phyloP scores from a whole-genome alignment of 2,797 vertebrate species.

The Stomatorhinus walkeri region DNA sequence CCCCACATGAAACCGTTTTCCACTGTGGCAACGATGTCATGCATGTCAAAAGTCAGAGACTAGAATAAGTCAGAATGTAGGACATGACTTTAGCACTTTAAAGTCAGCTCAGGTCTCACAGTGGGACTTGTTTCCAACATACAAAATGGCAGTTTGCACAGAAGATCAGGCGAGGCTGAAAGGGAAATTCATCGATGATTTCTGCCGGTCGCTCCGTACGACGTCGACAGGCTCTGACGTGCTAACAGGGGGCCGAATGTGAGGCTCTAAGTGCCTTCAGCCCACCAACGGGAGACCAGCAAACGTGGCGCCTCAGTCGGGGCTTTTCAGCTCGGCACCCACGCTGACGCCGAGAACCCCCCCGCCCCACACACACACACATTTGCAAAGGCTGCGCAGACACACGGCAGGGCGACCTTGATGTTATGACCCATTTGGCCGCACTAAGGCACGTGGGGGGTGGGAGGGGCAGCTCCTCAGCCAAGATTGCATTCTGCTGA shows the following conservation, averaged over 20 bases:
- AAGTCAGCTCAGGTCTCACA: background rate
- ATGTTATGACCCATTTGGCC: background rate
- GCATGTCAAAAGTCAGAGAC: background rate
- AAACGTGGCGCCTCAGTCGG: background rate
- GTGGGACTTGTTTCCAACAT: background rate
- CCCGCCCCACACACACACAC: background rate
- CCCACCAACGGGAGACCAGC: background rate
- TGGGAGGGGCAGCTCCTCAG: background rate
- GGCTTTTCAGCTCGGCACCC: background rate
- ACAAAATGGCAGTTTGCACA: background rate
- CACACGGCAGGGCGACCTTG: background rate
- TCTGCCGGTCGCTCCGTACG: background rate
- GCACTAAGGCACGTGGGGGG: background rate
- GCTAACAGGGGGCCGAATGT: background rate
- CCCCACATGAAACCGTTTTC: background rate
- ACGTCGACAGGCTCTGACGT: background rate
- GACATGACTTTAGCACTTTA: background rate
- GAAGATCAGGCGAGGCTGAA: background rate
- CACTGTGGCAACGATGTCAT: background rate
- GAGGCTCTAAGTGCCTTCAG: background rate
- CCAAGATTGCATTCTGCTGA: conserved; percentile 5
- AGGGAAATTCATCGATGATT: background rate
- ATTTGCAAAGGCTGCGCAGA: background rate
- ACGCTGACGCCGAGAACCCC: background rate
- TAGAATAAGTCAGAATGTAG: background rate